A percentile compares a stretch with the other conserved stretches of the same genome.
These are phyloP conservation scores for Zaprionus nigranus DNA, from an alignment of 1,140 invertebrate species.

Conservation along the genomic window DNA sequence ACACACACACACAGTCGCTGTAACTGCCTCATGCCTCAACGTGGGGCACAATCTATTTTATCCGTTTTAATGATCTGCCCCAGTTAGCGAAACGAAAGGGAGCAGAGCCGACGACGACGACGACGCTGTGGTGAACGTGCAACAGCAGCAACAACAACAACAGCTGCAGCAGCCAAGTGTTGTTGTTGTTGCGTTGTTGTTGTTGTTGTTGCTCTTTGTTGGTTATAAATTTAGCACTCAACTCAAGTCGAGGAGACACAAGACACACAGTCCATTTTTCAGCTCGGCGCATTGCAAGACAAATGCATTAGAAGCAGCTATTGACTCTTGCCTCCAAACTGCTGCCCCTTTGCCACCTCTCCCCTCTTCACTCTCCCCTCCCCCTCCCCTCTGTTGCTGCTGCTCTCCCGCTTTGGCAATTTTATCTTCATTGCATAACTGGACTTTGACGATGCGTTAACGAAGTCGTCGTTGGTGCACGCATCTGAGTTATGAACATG, in stretches of 20 bases:
- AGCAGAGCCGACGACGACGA: constrained; percentile 50
- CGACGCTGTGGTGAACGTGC: constrained; percentile 57
- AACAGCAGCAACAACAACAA: constrained; percentile 42
- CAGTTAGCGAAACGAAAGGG: constrained; percentile 81
- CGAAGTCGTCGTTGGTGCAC: constrained; percentile 64
- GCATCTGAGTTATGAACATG: constrained; percentile 79
- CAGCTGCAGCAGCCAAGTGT: constrained; percentile 14
- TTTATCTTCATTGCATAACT: constrained; percentile 77
- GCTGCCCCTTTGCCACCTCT: background rate
- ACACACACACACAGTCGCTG: constrained; percentile 44
- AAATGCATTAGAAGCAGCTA: constrained; percentile 75
- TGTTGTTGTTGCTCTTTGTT: constrained; percentile 44
- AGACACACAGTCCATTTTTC: constrained; percentile 64
- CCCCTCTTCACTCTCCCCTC: background rate
- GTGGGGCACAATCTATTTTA: constrained; percentile 80
- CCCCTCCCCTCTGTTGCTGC: background rate
- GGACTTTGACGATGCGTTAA: constrained; percentile 79
- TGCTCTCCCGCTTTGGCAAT: constrained; percentile 20
- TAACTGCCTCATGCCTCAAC: constrained; percentile 41
- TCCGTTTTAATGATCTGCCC: constrained; percentile 81
- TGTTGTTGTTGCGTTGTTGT: constrained; percentile 46
- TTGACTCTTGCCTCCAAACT: constrained; percentile 43
- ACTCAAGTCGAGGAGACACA: constrained; percentile 31
- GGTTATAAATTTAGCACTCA: constrained; percentile 77
- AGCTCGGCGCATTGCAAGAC: constrained; percentile 46